phyloP scores from a whole-genome alignment of 2,113 vertebrate genomes.

The Caracal caracal region DNA sequence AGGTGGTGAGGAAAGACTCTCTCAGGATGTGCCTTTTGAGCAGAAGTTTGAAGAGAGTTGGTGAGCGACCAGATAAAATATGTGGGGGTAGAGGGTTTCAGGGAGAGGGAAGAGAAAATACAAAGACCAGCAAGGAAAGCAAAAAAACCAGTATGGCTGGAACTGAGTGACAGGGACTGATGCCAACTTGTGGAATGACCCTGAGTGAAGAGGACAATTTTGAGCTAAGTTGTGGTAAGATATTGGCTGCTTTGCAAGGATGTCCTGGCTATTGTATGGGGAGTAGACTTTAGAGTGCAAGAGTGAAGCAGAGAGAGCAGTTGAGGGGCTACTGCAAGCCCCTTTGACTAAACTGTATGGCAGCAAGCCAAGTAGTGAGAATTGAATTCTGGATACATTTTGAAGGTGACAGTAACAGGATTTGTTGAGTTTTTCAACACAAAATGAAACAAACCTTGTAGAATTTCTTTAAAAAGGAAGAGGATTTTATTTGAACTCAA shows the following conservation, averaged over 20 bases:
- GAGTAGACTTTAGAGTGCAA: neutral
- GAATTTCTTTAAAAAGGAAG: neutral
- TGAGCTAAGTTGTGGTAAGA: neutral
- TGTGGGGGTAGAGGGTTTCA: neutral
- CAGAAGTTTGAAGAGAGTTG: neutral
- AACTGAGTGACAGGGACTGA: neutral
- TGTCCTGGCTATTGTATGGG: neutral
- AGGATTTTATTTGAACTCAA: neutral
- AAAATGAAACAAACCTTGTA: neutral
- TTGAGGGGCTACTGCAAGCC: neutral
- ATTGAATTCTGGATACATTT: neutral
- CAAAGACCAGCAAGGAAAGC: neutral
- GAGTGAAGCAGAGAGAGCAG: neutral
- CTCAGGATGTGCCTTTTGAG: neutral
- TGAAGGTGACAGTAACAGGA: neutral
- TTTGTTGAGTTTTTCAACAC: neutral
- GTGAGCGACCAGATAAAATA: neutral
- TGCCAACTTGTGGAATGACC: neutral
- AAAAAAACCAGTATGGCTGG: neutral
- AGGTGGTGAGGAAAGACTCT: neutral
- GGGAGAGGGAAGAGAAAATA: neutral
- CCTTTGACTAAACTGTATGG: neutral
- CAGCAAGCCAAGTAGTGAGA: neutral
- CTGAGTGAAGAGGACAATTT: neutral
- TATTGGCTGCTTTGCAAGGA: neutral